Conservation (phyloP, 2,113 vertebrate genomes). For the Bujurquina vittata region DNA sequence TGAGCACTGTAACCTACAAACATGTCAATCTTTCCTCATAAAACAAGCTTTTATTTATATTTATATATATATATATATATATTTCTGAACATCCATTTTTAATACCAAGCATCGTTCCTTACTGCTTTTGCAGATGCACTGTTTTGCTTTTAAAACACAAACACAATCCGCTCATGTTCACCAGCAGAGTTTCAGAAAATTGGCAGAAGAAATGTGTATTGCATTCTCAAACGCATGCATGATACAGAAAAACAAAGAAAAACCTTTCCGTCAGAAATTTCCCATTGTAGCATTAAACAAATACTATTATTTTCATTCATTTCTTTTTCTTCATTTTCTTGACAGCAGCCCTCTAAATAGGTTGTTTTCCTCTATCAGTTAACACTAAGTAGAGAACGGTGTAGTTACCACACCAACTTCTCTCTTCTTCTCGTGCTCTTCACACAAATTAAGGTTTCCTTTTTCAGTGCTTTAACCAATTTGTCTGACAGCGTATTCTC, state of each 20-base stretch:
- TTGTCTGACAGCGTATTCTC: constrained; percentile 34
- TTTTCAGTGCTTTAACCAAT: constrained; percentile 35
- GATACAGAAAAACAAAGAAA: background rate
- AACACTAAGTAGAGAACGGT: background rate
- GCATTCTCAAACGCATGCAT: background rate
- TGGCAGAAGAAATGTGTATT: background rate
- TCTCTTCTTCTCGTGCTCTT: background rate
- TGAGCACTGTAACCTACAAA: background rate
- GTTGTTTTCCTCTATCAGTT: background rate
- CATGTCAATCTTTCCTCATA: background rate
- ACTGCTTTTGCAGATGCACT: background rate
- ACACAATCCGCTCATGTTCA: background rate
- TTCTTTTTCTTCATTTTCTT: background rate
- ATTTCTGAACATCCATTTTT: too few relatives aligned
- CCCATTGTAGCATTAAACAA: background rate
- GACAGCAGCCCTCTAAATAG: background rate
- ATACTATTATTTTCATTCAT: background rate
- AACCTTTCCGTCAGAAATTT: background rate
- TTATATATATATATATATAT: too few relatives aligned
- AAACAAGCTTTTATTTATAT: background rate
- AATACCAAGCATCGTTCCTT: too few relatives aligned
- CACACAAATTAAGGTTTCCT: constrained; percentile 24
- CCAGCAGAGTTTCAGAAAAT: background rate
- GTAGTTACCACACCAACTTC: background rate
- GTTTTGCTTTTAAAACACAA: background rate